Conservation (phyloP, 2,888 invertebrate genomes). For the Mesorhabditis sp. region DNA sequence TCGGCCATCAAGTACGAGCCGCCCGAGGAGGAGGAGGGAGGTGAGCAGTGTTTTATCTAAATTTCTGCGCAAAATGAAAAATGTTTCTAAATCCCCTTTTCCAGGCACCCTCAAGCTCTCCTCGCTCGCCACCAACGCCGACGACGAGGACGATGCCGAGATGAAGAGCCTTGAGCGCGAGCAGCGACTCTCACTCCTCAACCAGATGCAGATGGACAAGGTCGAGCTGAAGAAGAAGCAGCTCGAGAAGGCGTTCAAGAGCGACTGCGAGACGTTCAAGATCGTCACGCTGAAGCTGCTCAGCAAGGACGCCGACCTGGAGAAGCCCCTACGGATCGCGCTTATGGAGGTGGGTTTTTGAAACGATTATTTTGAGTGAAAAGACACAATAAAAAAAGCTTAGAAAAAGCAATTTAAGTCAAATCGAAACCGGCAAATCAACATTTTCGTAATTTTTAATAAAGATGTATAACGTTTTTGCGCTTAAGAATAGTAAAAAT, state of each 20-base stretch:
- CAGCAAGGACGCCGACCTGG: constrained; percentile 30
- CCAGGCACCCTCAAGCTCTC: constrained; percentile 17
- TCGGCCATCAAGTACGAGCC: not conserved
- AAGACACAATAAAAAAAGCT: too few relatives aligned
- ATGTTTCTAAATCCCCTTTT: not conserved
- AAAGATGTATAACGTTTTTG: too few relatives aligned
- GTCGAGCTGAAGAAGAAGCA: constrained; percentile 29
- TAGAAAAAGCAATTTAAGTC: too few relatives aligned
- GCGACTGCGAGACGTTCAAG: constrained; percentile 40
- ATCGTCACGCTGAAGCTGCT: constrained; percentile 36
- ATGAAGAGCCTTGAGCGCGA: constrained; percentile 20
- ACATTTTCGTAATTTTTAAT: too few relatives aligned
- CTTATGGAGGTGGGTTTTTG: constrained; percentile 21
- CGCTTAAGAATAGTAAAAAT: too few relatives aligned
- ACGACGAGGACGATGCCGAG: constrained; percentile 12
- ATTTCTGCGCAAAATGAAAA: not conserved
- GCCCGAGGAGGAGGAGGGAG: not conserved
- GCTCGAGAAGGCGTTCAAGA: constrained; percentile 30
- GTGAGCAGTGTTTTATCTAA: not conserved
- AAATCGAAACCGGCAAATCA: too few relatives aligned
- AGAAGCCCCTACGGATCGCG: constrained; percentile 26
- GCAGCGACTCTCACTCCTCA: constrained; percentile 18
- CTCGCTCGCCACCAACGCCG: constrained; percentile 10
- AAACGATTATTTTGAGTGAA: not conserved
- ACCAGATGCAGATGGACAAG: constrained; percentile 23